A percentile compares a stretch with the other conserved stretches of the same genome.
Conservation (phyloP, 2,797 vertebrate species). For the Glyptemys insculpta region DNA sequence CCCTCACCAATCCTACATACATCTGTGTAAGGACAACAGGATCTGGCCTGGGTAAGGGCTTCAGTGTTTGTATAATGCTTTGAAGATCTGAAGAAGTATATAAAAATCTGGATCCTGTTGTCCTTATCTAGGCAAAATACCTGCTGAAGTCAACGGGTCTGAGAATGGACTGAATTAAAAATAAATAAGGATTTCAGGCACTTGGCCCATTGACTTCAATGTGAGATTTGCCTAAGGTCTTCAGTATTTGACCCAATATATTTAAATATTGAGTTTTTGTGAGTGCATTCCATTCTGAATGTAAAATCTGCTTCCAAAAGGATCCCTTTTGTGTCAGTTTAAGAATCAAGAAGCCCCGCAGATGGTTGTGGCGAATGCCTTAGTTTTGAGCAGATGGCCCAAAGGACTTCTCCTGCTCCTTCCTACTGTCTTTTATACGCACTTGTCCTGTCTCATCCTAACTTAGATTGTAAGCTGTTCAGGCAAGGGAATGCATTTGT, state of each 20-base stretch:
- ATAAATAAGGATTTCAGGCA: accelerated
- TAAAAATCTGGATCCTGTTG: accelerated
- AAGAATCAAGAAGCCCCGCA: no score
- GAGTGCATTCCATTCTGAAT: not conserved
- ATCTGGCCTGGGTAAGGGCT: no score
- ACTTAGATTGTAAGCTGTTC: not conserved
- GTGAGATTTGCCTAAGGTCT: not conserved
- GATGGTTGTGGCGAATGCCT: no score
- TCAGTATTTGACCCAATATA: not conserved
- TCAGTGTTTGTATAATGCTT: not conserved
- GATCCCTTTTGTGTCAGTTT: no score
- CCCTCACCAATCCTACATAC: not conserved
- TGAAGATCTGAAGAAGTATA: accelerated
- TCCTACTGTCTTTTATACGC: not conserved
- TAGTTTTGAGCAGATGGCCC: no score
- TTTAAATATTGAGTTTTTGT: not conserved
- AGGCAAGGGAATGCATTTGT: not conserved
- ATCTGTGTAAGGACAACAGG: no score
- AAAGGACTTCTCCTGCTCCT: not conserved
- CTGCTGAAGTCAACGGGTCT: no score
- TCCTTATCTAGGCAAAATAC: no score
- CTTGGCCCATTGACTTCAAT: not conserved
- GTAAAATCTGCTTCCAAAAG: no score
- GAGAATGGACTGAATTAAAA: not conserved
- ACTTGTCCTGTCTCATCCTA: not conserved